Conservation (phyloP, 1,140 invertebrate species). For the Helicoverpa zea region DNA sequence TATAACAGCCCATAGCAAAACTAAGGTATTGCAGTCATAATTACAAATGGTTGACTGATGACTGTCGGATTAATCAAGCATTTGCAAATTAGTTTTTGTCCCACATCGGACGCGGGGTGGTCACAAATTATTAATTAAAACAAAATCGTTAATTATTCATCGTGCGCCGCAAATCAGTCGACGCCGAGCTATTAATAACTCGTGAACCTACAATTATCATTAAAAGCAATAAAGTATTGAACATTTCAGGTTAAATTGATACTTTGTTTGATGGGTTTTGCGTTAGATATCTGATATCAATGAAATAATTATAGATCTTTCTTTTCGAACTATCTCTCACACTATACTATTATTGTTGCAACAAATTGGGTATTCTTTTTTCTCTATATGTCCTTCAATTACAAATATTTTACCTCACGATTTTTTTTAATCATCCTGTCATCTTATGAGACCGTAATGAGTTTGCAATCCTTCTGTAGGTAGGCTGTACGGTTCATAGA, state of each 20-base stretch:
- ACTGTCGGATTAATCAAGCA: not conserved
- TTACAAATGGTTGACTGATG: not conserved
- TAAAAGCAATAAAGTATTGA: not conserved
- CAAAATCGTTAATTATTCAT: constrained; percentile 27
- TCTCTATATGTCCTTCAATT: too few relatives aligned
- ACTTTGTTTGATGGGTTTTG: too few relatives aligned
- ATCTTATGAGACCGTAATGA: not conserved
- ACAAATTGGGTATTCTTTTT: not conserved
- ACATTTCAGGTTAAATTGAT: not conserved
- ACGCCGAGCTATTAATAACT: constrained; percentile 32
- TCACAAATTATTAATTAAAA: constrained; percentile 32
- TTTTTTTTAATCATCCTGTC: not conserved
- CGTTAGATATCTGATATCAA: too few relatives aligned
- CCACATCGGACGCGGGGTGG: not conserved
- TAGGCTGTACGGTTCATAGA: too few relatives aligned
- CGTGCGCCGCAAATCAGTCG: constrained; percentile 15
- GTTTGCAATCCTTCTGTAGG: too few relatives aligned
- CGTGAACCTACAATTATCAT: constrained; percentile 47
- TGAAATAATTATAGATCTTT: too few relatives aligned
- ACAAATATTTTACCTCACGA: too few relatives aligned
- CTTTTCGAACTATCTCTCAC: not conserved
- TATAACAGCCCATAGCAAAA: too few relatives aligned
- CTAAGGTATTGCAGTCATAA: too few relatives aligned
- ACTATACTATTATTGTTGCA: not conserved
- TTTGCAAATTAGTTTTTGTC: constrained; percentile 24